These are phyloP conservation scores for Agriopis aurantiaria DNA, from an alignment of 2,888 invertebrate genomes.

Conservation along the genomic window DNA sequence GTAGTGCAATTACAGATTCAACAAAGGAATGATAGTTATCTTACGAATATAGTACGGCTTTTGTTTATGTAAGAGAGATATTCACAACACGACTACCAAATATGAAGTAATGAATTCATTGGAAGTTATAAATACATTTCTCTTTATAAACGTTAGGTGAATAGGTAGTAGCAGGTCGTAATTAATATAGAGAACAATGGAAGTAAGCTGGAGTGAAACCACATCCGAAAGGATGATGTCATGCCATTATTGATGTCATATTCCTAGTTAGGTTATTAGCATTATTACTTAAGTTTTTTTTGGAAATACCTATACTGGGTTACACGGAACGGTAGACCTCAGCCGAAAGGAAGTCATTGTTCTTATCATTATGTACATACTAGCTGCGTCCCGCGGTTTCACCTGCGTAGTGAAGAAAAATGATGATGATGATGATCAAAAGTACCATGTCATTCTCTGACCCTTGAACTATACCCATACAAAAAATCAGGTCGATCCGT, in stretches of 20 bases:
- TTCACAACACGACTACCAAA: background rate
- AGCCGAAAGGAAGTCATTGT: too few species aligned
- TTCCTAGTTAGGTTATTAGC: too few species aligned
- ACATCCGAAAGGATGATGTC: constrained; percentile 49
- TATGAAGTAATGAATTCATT: constrained; percentile 4
- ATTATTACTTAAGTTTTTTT: too few species aligned
- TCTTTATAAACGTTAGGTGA: background rate
- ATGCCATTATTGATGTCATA: background rate
- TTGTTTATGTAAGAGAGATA: constrained; percentile 13
- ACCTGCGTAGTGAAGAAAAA: too few species aligned
- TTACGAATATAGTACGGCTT: background rate
- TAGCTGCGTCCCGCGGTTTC: too few species aligned
- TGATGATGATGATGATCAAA: too few species aligned
- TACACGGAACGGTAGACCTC: too few species aligned
- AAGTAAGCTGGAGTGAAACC: constrained; percentile 48
- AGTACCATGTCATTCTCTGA: too few species aligned
- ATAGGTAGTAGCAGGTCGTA: background rate
- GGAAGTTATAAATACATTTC: background rate
- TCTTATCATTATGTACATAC: too few species aligned
- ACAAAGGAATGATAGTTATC: background rate
- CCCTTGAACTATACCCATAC: too few species aligned
- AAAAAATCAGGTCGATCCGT: too few species aligned
- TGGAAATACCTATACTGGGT: too few species aligned
- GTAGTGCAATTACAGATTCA: background rate
- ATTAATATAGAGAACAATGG: constrained; percentile 46